Percentiles rank a stretch among this genome's conserved stretches.
These are phyloP conservation scores for Elgaria multicarinata DNA, from an alignment of 2,113 vertebrate species.

Conservation along the genomic window DNA sequence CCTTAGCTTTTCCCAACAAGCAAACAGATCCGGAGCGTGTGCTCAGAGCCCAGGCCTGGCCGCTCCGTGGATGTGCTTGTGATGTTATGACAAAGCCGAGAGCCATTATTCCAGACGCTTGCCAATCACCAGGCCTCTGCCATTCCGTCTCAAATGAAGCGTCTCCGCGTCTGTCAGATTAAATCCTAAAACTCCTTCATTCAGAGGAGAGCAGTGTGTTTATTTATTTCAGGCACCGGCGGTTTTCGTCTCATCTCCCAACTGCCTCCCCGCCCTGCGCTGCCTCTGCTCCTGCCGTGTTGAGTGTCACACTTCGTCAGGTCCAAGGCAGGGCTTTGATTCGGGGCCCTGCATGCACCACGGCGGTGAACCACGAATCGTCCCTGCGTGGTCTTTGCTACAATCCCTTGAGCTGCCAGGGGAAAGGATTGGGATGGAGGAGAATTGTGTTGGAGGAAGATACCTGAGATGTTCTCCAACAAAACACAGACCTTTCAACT, in stretches of 20 bases:
- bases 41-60: constrained; percentile 39
- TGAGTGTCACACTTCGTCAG: constrained; percentile 54
- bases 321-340: background rate
- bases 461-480: background rate
- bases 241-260: background rate
- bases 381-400: background rate
- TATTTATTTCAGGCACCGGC: constrained; percentile 35
- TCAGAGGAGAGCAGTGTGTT: constrained; percentile 60
- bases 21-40: constrained; percentile 39
- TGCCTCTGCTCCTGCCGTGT: constrained; percentile 32
- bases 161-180: constrained; percentile 71
- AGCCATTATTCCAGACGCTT: constrained; percentile 48
- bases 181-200: constrained; percentile 71
- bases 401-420: background rate
- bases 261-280: background rate
- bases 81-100: constrained; percentile 63
- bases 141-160: constrained; percentile 76
- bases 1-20: background rate
- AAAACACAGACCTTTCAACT: background rate
- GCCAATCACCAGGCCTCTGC: constrained; percentile 74
- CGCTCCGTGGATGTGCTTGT: constrained; percentile 65
- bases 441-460: background rate
- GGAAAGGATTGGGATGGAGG: accelerated
- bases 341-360: constrained; percentile 10
- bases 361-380: background rate